Evolutionary conservation across 2,888 invertebrate species (phyloP).

Genomic region (Drosophila aldrichi): DNA sequence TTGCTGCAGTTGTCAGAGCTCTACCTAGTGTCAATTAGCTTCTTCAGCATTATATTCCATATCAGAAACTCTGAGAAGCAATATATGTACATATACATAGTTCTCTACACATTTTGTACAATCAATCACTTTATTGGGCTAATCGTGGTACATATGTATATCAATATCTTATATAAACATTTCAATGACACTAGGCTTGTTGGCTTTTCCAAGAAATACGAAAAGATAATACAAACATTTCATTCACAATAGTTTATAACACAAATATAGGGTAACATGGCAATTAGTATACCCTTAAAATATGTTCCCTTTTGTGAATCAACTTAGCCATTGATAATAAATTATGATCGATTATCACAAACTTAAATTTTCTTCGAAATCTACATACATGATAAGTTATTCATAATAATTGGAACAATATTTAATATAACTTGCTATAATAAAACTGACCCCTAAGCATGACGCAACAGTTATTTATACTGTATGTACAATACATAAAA

Average conservation of each 20-base stretch:
- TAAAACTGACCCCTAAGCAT: constrained; percentile 17
- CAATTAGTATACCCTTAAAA: background rate
- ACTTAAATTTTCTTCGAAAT: background rate
- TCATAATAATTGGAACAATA: background rate
- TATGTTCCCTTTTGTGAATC: background rate
- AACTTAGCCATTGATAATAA: background rate
- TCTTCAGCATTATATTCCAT: no score
- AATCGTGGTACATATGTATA: background rate
- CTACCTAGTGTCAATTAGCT: no score
- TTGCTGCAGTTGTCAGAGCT: no score
- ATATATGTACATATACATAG: no score
- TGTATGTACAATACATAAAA: background rate
- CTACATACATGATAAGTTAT: background rate
- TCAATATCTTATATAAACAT: background rate
- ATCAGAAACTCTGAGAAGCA: no score
- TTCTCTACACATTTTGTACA: background rate
- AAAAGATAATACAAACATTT: background rate
- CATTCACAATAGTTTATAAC: background rate
- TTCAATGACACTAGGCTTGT: background rate
- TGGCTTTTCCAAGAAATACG: background rate
- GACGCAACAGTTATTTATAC: constrained; percentile 11
- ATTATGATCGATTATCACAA: background rate
- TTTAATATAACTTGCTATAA: background rate
- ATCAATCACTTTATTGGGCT: background rate
- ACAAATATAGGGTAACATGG: background rate